Percentiles rank a stretch among this genome's conserved stretches.
Conservation (phyloP, 1,140 invertebrate species). For the Eubasilissa regina region DNA sequence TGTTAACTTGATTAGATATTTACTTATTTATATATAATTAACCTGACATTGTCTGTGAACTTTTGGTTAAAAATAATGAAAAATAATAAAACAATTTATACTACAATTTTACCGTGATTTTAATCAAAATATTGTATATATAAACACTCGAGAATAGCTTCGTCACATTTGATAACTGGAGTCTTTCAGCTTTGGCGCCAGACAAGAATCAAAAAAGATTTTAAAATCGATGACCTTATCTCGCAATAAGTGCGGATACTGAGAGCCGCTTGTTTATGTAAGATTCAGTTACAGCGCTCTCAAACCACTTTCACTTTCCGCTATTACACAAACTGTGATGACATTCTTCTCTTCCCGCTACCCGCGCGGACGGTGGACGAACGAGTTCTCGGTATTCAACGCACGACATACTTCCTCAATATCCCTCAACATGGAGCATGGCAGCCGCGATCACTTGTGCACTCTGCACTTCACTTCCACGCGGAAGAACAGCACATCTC, state of each 20-base stretch:
- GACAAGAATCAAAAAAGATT: too few relatives aligned
- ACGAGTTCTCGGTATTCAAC: not conserved
- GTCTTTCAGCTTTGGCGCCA: too few relatives aligned
- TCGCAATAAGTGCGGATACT: conserved; percentile 4
- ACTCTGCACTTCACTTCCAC: conserved; percentile 58
- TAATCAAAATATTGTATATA: too few relatives aligned
- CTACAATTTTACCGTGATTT: too few relatives aligned
- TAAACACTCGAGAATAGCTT: too few relatives aligned
- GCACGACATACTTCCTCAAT: conserved; percentile 2
- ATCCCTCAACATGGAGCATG: not conserved
- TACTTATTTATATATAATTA: too few relatives aligned
- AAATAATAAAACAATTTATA: too few relatives aligned
- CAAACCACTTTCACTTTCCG: conserved; percentile 45
- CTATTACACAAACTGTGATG: conserved; percentile 46
- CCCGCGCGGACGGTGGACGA: not conserved
- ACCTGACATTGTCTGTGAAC: too few relatives aligned
- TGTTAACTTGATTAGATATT: too few relatives aligned
- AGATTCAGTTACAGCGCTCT: conserved; percentile 38
- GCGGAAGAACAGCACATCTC: conserved; percentile 59
- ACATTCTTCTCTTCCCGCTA: conserved; percentile 35
- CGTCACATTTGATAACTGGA: too few relatives aligned
- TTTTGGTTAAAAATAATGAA: too few relatives aligned
- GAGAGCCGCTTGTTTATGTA: conserved; percentile 35
- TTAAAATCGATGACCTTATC: too few relatives aligned
- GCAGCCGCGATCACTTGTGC: not conserved